These are phyloP conservation scores for Clarias platycephalus DNA, from an alignment of 2,797 vertebrate genomes.

Conservation along the genomic window DNA sequence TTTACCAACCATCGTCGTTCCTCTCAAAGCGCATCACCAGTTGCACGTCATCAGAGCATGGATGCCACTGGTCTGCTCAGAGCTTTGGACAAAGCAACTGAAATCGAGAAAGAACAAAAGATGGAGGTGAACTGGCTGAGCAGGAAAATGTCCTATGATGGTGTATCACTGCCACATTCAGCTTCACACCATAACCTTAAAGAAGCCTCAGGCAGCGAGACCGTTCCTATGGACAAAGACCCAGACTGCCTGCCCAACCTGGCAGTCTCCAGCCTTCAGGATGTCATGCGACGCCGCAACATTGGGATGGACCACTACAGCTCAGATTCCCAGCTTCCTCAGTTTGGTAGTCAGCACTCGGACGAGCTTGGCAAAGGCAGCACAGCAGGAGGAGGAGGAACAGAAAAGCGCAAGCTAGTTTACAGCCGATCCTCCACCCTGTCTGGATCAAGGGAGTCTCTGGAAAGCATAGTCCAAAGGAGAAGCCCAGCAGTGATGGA, in stretches of 20 bases:
- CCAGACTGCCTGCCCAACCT: constrained; percentile 70
- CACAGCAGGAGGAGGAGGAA: constrained; percentile 12
- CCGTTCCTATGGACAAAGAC: constrained; percentile 65
- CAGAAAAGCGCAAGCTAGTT: constrained; percentile 75
- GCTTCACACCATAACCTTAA: constrained; percentile 73
- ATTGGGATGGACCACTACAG: constrained; percentile 83
- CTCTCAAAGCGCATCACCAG: constrained; percentile 55
- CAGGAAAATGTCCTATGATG: constrained; percentile 82
- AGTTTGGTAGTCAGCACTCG: constrained; percentile 58
- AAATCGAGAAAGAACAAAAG: constrained; percentile 51
- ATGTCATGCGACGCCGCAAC: constrained; percentile 77
- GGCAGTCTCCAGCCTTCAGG: constrained; percentile 79
- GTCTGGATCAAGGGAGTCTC: constrained; percentile 73
- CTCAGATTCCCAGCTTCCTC: constrained; percentile 83
- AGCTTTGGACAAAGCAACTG: constrained; percentile 68
- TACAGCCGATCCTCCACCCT: constrained; percentile 72
- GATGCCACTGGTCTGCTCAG: constrained; percentile 72
- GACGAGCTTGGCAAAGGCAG: constrained; percentile 56
- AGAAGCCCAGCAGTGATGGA: constrained; percentile 70
- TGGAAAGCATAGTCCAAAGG: constrained; percentile 71
- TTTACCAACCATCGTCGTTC: constrained; percentile 61
- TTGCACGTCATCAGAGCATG: constrained; percentile 79
- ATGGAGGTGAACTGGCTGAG: constrained; percentile 59
- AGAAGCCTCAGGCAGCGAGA: constrained; percentile 53
- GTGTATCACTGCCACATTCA: constrained; percentile 75